Conservation (phyloP, 2,797 vertebrate genomes). For the Takifugu rubripes region DNA sequence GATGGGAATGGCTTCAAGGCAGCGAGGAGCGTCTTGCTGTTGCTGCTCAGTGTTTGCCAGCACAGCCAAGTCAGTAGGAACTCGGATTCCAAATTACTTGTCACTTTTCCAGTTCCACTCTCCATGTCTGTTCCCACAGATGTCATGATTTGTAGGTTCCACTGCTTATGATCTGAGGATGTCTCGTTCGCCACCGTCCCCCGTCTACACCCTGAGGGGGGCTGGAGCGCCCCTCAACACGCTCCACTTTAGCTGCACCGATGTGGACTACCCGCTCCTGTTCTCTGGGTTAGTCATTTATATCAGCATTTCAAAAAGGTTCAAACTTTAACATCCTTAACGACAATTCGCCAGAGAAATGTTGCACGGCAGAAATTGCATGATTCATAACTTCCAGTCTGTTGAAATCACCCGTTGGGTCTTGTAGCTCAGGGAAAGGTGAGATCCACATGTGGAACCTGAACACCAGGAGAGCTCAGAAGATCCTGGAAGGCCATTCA, state of each 20-base stretch:
- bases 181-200: conserved; percentile 80
- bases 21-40: conserved; percentile 11
- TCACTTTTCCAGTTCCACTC: not conserved
- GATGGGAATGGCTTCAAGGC: conserved; percentile 31
- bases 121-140: conserved; percentile 27
- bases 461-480: conserved; percentile 76
- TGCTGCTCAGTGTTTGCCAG: conserved; percentile 10
- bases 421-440: conserved; percentile 83
- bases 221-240: conserved; percentile 80
- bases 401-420: conserved; percentile 4
- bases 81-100: not conserved
- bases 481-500: conserved; percentile 80
- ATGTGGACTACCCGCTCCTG: conserved; percentile 71
- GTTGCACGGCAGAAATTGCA: not conserved
- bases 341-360: not conserved
- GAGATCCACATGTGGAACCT: conserved; percentile 89
- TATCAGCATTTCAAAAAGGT: not conserved
- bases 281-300: conserved; percentile 86
- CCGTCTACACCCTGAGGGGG: conserved; percentile 88
- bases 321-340: too few species aligned
- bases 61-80: not conserved
- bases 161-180: conserved; percentile 51
- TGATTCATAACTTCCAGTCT: not conserved
- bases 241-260: conserved; percentile 80
- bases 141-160: not conserved